A percentile compares a stretch with the other conserved stretches of the same genome.
phyloP scores from a whole-genome alignment of 2,797 vertebrate species.

The Falco novaeseelandiae region DNA sequence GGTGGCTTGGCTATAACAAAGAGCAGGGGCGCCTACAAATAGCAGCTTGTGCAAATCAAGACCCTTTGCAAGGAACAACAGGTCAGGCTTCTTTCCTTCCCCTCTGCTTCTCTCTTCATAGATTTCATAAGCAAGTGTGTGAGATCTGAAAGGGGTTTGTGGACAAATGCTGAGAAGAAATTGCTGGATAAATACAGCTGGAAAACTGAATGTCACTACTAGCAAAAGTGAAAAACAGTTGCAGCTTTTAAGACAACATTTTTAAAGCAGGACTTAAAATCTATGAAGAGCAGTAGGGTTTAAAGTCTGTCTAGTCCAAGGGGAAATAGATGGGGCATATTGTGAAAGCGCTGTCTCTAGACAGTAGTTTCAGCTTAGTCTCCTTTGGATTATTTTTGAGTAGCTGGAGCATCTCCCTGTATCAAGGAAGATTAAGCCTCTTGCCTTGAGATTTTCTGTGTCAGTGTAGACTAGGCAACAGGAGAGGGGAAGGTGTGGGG shows the following conservation, averaged over 20 bases:
- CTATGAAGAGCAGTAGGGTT: neutral
- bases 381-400: neutral
- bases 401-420: neutral
- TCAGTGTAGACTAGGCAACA: neutral
- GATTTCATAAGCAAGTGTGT: neutral
- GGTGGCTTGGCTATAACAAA: slow-evolving; percentile 95
- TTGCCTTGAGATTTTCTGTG: neutral
- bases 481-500: neutral
- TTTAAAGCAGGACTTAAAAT: neutral
- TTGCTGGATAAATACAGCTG: neutral
- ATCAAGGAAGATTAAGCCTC: neutral
- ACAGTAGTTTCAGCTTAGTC: neutral
- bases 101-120: neutral
- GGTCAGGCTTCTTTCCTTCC: slow-evolving; percentile 76
- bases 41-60: slow-evolving; percentile 92
- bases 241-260: neutral
- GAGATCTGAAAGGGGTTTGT: neutral
- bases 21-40: slow-evolving; percentile 85
- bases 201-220: neutral
- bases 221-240: neutral
- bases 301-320: neutral
- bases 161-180: neutral
- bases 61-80: slow-evolving; percentile 95
- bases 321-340: neutral
- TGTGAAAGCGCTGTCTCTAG: neutral